phyloP scores from a whole-genome alignment of 2,888 invertebrate species.

The Ceramica pisi region DNA sequence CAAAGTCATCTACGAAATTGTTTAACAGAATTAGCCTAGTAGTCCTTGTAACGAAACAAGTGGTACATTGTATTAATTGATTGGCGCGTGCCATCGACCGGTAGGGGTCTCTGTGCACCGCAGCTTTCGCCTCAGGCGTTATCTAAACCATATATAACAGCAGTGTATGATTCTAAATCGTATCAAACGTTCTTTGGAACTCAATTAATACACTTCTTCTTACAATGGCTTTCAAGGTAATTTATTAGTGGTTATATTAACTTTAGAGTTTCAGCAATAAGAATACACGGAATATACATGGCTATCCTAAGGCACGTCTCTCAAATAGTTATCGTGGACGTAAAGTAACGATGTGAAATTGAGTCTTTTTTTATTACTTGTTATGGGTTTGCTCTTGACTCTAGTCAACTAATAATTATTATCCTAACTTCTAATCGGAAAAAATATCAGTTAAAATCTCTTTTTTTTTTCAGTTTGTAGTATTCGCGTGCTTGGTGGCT shows the following conservation, averaged over 20 bases:
- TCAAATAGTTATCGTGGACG: no score
- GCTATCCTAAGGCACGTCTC: neutral
- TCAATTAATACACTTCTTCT: constrained; percentile 58
- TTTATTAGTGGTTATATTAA: neutral
- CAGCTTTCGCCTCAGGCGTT: constrained; percentile 61
- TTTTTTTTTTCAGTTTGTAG: constrained; percentile 67
- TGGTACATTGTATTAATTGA: constrained; percentile 69
- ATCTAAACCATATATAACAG: constrained; percentile 67
- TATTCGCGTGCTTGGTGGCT: constrained; percentile 71
- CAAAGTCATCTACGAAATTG: constrained; percentile 35
- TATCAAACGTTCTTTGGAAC: constrained; percentile 61
- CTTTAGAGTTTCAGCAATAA: neutral
- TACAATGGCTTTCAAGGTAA: constrained; percentile 73
- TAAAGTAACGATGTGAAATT: neutral
- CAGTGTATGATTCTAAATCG: constrained; percentile 40
- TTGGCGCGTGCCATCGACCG: constrained; percentile 67
- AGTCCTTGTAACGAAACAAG: constrained; percentile 72
- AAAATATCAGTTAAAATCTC: neutral
- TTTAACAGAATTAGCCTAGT: constrained; percentile 54
- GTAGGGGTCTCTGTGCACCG: constrained; percentile 38
- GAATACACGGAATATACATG: neutral
- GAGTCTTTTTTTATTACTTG: no score
- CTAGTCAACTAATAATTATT: neutral
- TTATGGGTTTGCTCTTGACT: no score
- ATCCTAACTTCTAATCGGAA: neutral